Conservation (phyloP, 2,113 vertebrate species). For the Deroptyus accipitrinus region DNA sequence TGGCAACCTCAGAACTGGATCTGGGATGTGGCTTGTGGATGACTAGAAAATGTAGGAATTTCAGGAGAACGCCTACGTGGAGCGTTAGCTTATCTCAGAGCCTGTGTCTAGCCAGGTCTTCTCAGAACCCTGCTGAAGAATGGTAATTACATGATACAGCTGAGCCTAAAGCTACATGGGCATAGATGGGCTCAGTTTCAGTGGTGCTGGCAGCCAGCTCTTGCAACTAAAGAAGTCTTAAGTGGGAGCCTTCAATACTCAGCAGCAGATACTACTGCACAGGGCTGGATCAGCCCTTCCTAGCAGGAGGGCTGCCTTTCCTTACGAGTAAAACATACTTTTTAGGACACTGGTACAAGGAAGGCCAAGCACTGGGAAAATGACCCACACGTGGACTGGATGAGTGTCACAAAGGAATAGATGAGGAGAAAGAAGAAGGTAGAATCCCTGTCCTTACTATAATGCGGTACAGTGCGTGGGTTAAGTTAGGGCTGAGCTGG, state of each 20-base stretch:
- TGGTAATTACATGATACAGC: background rate
- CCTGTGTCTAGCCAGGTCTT: background rate
- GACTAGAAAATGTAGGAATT: background rate
- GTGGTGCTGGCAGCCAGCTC: background rate
- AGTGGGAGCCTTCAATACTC: background rate
- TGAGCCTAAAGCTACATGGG: background rate
- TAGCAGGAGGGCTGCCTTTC: background rate
- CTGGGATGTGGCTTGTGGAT: background rate
- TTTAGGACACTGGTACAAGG: background rate
- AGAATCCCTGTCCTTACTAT: background rate
- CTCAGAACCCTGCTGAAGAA: background rate
- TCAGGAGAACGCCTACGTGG: background rate
- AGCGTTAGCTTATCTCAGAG: background rate
- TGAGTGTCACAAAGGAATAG: background rate
- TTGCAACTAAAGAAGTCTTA: background rate
- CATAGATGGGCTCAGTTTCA: background rate
- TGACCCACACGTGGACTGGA: fast-evolving
- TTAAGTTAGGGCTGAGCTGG: background rate
- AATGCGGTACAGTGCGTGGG: fast-evolving
- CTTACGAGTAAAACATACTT: background rate
- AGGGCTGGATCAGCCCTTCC: background rate
- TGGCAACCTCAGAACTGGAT: background rate
- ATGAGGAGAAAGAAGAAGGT: background rate
- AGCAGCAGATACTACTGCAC: background rate
- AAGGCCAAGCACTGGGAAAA: background rate